Conservation (phyloP, 53 echinoderm and acorn worm genomes). For the Zoroaster sp. region DNA sequence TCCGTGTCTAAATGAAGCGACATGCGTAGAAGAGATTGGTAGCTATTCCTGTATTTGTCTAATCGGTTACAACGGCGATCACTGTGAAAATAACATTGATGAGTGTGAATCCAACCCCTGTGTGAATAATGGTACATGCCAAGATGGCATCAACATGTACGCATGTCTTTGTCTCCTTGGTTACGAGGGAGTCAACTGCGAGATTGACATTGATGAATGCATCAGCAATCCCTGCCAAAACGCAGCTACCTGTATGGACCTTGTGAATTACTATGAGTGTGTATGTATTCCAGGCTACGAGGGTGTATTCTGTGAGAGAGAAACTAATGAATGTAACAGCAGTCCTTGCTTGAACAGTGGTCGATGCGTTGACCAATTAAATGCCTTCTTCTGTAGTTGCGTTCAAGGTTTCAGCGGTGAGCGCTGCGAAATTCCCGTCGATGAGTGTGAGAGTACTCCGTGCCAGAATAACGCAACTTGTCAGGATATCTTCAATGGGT, state of each 20-base stretch:
- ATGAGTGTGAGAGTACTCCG: conserved; percentile 62
- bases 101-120: conserved; percentile 77
- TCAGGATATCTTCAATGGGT: conserved; percentile 46
- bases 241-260: conserved; percentile 27
- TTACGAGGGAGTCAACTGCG: conserved; percentile 42
- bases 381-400: conserved; percentile 65
- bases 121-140: conserved; percentile 42
- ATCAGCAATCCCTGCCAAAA: conserved; percentile 63
- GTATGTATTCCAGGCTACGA: conserved; percentile 51
- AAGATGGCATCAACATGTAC: background rate
- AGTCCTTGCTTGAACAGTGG: conserved; percentile 63
- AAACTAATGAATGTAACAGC: conserved; percentile 63
- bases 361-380: conserved; percentile 53
- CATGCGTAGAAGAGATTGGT: conserved; percentile 21
- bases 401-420: conserved; percentile 51
- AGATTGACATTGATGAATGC: conserved; percentile 61
- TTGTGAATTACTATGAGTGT: conserved; percentile 48
- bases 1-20: conserved; percentile 30
- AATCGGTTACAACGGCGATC: conserved; percentile 53
- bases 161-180: conserved; percentile 17
- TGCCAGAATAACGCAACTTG: conserved; percentile 64
- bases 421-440: conserved; percentile 43
- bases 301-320: conserved; percentile 49
- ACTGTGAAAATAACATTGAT: conserved; percentile 68
- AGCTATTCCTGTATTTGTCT: conserved; percentile 58